Conservation (phyloP, 1,140 invertebrate species). For the Hypsibius dujardini region DNA sequence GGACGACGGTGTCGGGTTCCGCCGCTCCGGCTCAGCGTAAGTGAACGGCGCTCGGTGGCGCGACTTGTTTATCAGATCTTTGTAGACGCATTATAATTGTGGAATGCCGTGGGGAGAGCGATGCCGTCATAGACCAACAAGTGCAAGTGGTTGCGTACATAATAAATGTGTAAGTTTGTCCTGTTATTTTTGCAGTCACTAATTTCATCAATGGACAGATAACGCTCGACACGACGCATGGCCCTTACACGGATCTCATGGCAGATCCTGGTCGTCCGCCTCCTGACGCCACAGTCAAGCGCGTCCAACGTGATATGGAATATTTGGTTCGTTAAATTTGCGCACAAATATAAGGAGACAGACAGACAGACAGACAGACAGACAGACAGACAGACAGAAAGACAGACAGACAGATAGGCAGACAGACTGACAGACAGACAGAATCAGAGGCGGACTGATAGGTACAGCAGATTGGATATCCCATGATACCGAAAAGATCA, state of each 20-base stretch:
- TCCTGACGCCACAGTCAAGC: not conserved
- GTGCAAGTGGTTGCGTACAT: not conserved
- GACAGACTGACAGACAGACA: too few species aligned
- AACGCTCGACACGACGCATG: not conserved
- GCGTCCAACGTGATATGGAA: not conserved
- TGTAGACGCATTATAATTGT: not conserved
- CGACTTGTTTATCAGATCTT: too few species aligned
- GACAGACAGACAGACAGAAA: too few species aligned
- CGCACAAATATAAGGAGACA: not conserved
- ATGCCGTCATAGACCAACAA: too few species aligned
- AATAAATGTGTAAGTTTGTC: not conserved
- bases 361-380: too few species aligned
- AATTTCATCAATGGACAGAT: not conserved
- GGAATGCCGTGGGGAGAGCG: not conserved
- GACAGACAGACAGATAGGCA: too few species aligned
- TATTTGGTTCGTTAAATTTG: not conserved
- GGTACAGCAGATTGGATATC: too few species aligned
- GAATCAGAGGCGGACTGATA: too few species aligned
- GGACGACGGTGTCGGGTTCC: not conserved
- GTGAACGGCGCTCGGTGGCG: too few species aligned
- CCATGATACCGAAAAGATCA: too few species aligned
- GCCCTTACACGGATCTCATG: not conserved
- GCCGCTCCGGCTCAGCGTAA: not conserved
- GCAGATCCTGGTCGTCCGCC: slow-evolving; percentile 8
- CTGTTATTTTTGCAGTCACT: not conserved